These are phyloP conservation scores for Lophura nycthemera DNA, from an alignment of 2,113 vertebrate species.

Conservation along the genomic window DNA sequence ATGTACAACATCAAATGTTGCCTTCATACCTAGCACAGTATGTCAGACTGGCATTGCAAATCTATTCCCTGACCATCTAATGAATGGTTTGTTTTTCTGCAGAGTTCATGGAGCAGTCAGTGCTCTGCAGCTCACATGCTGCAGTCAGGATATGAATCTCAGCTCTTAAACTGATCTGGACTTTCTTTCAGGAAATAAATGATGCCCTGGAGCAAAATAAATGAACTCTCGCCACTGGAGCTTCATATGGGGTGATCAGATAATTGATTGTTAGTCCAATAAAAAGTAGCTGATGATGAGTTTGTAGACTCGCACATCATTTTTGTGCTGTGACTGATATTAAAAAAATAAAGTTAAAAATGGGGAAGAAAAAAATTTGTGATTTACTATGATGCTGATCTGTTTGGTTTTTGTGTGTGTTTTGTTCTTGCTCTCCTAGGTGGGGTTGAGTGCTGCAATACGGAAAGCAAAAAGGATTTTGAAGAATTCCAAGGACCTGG, in stretches of 20 bases:
- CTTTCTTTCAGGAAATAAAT: conserved; percentile 39
- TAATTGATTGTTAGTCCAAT: conserved; percentile 52
- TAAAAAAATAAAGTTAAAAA: neutral
- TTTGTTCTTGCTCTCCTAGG: conserved; percentile 48
- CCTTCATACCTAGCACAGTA: neutral
- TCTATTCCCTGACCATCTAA: neutral
- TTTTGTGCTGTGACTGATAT: neutral
- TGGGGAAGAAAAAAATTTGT: neutral
- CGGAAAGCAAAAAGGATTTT: conserved; percentile 49
- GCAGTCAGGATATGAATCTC: conserved; percentile 19
- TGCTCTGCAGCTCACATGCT: neutral
- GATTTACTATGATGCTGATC: neutral
- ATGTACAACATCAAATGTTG: neutral
- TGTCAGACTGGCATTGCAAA: neutral
- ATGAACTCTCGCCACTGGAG: conserved; percentile 9
- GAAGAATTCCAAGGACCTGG: conserved; percentile 51
- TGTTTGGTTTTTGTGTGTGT: neutral
- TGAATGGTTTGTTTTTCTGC: neutral
- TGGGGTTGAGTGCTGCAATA: conserved; percentile 54
- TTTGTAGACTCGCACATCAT: neutral
- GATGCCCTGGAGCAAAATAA: conserved; percentile 32
- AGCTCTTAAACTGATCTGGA: neutral
- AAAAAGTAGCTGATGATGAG: conserved; percentile 19
- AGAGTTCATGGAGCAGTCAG: neutral
- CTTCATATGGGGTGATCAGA: neutral